Percentiles rank a stretch among this genome's conserved stretches.
Evolutionary conservation across 2,888 invertebrate species (phyloP).

Genomic region (Melanargia galathea): DNA sequence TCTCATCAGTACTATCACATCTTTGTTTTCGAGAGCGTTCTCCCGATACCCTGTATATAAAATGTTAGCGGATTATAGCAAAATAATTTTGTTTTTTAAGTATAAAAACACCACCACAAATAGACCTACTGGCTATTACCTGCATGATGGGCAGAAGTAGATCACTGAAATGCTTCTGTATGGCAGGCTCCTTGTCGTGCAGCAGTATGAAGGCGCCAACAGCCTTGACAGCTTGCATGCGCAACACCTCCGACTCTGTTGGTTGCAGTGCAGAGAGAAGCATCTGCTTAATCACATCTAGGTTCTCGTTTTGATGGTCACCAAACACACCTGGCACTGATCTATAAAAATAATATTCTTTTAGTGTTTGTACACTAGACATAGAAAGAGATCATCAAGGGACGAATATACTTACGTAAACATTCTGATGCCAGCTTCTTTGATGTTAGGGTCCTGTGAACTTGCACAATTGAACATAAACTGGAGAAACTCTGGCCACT

Average conservation of each 20-base stretch:
- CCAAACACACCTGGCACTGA: constrained; percentile 98
- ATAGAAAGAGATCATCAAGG: too few species aligned
- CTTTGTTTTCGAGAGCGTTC: too few species aligned
- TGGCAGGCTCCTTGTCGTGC: constrained; percentile 95
- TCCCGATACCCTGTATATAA: too few species aligned
- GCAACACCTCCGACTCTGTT: constrained; percentile 87
- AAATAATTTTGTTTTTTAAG: too few species aligned
- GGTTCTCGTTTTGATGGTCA: constrained; percentile 94
- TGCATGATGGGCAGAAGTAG: constrained; percentile 90
- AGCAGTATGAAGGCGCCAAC: constrained; percentile 93
- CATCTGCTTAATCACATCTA: constrained; percentile 98
- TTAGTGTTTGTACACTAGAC: neutral
- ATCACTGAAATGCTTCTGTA: constrained; percentile 94
- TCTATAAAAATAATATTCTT: constrained; percentile 65
- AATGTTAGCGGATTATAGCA: too few species aligned
- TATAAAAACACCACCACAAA: too few species aligned
- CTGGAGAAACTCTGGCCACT: constrained; percentile 97
- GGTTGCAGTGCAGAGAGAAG: constrained; percentile 90
- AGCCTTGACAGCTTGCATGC: constrained; percentile 91
- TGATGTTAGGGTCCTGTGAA: constrained; percentile 90
- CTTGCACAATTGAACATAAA: constrained; percentile 97
- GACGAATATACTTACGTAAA: constrained; percentile 87
- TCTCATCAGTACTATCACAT: too few species aligned
- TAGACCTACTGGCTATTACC: constrained; percentile 70
- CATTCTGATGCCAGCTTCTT: constrained; percentile 96